These are phyloP conservation scores for Thamnophis sirtalis DNA, from an alignment of 2,113 vertebrate genomes.

Conservation along the genomic window DNA sequence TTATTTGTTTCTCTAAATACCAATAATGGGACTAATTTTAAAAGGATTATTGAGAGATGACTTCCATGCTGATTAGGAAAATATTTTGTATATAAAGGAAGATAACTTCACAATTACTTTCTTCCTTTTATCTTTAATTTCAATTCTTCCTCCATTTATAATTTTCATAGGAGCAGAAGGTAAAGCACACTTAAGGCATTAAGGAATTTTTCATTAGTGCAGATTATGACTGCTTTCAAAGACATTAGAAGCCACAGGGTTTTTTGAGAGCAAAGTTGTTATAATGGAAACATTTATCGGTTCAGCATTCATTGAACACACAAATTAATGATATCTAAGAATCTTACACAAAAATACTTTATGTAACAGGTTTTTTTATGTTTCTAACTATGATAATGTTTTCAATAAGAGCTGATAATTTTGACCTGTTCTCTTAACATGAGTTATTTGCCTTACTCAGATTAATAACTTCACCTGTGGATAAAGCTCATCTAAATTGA, in stretches of 20 bases:
- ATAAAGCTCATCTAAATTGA: background rate
- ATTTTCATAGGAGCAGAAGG: constrained; percentile 49
- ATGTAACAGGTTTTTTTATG: background rate
- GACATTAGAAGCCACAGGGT: constrained; percentile 48
- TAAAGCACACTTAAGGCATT: constrained; percentile 51
- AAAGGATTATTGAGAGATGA: background rate
- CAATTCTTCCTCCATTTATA: constrained; percentile 2
- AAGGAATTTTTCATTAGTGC: constrained; percentile 64
- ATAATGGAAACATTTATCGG: constrained; percentile 54
- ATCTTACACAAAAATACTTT: background rate
- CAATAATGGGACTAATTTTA: background rate
- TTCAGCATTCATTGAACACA: constrained; percentile 47
- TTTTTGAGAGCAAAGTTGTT: constrained; percentile 51
- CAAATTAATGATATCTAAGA: constrained; percentile 39
- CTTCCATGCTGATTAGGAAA: background rate
- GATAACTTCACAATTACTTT: background rate
- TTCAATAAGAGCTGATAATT: background rate
- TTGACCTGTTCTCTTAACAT: background rate
- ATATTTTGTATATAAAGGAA: background rate
- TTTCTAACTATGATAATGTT: background rate
- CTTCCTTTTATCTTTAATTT: background rate
- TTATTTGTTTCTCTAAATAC: background rate
- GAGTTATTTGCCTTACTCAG: background rate
- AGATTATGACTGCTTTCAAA: constrained; percentile 57
- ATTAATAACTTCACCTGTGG: background rate